Evolutionary conservation across 2,888 invertebrate genomes (phyloP), one percentile per base, ranked within the genome.

Genomic region (Melolontha melolontha): DNA sequence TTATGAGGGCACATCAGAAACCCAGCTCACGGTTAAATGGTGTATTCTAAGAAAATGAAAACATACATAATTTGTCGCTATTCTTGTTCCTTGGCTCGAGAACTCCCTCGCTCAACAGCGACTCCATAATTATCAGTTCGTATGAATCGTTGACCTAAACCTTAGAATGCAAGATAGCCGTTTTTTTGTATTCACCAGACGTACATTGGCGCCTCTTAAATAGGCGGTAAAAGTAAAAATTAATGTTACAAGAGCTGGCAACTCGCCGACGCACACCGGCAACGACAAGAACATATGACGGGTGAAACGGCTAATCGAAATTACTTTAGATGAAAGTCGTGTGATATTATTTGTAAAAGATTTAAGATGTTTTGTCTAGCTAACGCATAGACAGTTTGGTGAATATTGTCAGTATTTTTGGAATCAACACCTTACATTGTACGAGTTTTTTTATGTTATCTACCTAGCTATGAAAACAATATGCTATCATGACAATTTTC

Each of bases 211-310:
- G 54, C 54, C 54, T 54, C 54, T 54, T 54, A 54, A 54, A 54
- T 54, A 40, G 54, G 54, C 54, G 54, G 54, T 54, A 54, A 54
- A 54, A 39, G 54, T 54, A 54, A 54, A 54, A 54, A 54, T 54
- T 54, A 54, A 54, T 54, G 54, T 40, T 54, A 12, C 54, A 54
- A 54, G 10, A 34, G 54, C 54, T 54, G 54, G 54, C 54, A 54
- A 40, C 14, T 54, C 54, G 54, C 54, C 54, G 40, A 10, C 39
- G 39, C 39, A 54, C 12, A 54, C 16, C 17, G 52, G 16, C 34
- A 12, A 39, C 34, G 29, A 8, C 51, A 51, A 10, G n/a, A 29
- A 34, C 14, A 29, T 10, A 34, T 11, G 39, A 52, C 34, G 34
- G 7, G 34, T 10, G 34, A 34, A 34, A 34, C 34, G 51, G 12